These are phyloP conservation scores for Agrilus biguttatus DNA, from an alignment of 2,888 invertebrate genomes.

Conservation along the genomic window DNA sequence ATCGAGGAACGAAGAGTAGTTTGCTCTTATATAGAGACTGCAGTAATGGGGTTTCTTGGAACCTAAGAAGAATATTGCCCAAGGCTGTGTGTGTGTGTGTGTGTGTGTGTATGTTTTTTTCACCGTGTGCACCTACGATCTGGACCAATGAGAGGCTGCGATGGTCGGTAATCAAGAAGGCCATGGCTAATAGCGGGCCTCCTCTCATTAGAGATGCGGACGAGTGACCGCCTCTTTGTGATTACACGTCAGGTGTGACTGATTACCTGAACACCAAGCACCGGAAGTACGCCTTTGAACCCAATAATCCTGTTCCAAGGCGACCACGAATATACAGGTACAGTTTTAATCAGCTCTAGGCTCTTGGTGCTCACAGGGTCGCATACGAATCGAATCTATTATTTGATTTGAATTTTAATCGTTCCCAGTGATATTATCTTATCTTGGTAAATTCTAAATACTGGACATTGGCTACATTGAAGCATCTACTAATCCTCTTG, in stretches of 20 bases:
- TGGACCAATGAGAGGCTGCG: slow-evolving; percentile 25
- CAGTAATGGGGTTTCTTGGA: slow-evolving; percentile 3
- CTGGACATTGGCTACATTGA: no score
- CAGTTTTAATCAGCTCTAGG: no score
- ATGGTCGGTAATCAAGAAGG: not conserved
- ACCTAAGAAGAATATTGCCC: slow-evolving; percentile 1
- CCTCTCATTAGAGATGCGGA: slow-evolving; percentile 29
- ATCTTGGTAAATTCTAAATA: no score
- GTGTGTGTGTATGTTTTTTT: slow-evolving; percentile 14
- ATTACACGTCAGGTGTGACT: slow-evolving; percentile 33
- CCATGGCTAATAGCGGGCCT: slow-evolving; percentile 14
- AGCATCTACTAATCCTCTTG: no score
- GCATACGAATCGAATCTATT: no score
- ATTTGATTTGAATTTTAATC: no score
- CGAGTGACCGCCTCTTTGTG: slow-evolving; percentile 30
- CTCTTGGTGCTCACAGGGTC: no score
- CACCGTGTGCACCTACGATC: slow-evolving; percentile 12
- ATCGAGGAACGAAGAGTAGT: not conserved
- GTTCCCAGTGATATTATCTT: no score
- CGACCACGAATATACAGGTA: not conserved
- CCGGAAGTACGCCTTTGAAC: slow-evolving; percentile 23
- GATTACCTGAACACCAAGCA: slow-evolving; percentile 27
- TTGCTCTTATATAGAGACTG: not conserved
- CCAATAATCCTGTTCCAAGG: slow-evolving; percentile 19
- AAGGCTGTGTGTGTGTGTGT: slow-evolving; percentile 6